Percentiles rank a stretch among this genome's conserved stretches.
Evolutionary conservation across 2,888 invertebrate species (phyloP).

Genomic region (Acanthopleura granulata): DNA sequence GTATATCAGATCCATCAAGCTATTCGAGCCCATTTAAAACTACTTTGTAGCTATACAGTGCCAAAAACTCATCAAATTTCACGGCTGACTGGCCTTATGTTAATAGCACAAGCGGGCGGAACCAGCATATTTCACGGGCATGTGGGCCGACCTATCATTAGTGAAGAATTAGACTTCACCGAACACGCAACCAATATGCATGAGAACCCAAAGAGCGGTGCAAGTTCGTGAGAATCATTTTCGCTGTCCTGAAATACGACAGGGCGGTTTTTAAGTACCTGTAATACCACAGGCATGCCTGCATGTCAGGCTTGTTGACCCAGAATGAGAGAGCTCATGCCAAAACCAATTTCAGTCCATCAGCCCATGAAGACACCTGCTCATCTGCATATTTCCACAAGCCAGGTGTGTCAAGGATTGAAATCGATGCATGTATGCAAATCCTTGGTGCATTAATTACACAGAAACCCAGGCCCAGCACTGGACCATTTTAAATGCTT

Average conservation of each 20-base stretch:
- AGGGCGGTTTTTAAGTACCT: no score
- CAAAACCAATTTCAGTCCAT: no score
- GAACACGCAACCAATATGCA: background rate
- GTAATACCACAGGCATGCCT: no score
- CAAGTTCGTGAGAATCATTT: background rate
- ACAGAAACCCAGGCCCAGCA: no score
- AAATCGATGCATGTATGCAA: no score
- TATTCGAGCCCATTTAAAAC: conserved; percentile 7
- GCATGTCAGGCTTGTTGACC: no score
- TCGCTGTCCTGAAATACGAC: no score
- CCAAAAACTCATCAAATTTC: conserved; percentile 18
- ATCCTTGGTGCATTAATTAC: no score
- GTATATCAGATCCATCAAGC: background rate
- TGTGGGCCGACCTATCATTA: conserved; percentile 1
- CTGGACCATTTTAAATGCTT: no score
- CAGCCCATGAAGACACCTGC: no score
- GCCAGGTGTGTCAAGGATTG: conserved; percentile 1
- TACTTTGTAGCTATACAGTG: conserved; percentile 1
- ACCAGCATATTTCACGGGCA: conserved; percentile 1
- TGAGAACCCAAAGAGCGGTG: background rate
- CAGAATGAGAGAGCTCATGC: no score
- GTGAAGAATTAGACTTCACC: background rate
- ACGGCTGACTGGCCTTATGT: background rate
- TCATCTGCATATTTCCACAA: background rate
- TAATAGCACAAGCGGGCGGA: background rate